Conservation (phyloP, 2,113 vertebrate genomes). For the Dromas ardeola region DNA sequence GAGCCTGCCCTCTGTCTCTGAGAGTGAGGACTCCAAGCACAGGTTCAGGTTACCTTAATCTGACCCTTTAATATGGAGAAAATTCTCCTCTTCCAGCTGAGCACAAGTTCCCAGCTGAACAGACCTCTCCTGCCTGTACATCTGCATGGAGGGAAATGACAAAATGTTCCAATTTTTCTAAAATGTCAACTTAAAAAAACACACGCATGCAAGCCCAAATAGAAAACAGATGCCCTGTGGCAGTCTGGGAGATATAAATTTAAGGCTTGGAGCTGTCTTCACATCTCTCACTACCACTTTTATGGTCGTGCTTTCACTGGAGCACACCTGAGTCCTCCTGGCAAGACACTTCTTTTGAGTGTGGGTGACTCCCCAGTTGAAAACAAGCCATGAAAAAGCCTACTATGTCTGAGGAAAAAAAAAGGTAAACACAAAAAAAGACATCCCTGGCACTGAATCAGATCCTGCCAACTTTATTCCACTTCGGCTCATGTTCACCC, state of each 20-base stretch:
- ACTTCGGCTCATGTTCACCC: not conserved
- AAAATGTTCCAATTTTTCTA: constrained; percentile 27
- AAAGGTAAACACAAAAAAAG: not conserved
- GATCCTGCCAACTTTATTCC: not conserved
- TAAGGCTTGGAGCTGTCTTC: constrained; percentile 38
- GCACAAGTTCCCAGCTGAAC: not conserved
- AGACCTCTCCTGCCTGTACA: not conserved
- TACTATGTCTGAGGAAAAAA: not conserved
- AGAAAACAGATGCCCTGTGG: constrained; percentile 35
- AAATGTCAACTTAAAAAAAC: constrained; percentile 31
- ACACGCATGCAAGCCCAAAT: not conserved
- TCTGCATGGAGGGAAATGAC: constrained; percentile 25
- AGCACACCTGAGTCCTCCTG: constrained; percentile 17
- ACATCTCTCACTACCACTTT: constrained; percentile 25
- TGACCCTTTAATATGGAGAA: not conserved
- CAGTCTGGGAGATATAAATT: not conserved
- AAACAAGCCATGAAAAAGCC: constrained; percentile 4
- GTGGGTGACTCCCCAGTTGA: not conserved
- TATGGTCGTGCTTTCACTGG: not conserved
- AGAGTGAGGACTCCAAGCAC: not conserved
- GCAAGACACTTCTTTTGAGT: not conserved
- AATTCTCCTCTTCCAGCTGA: not conserved
- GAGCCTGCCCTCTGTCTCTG: not conserved
- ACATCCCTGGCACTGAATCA: not conserved
- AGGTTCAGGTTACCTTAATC: not conserved